Conservation (phyloP, 2,888 invertebrate species). For the Andricus curvator region DNA sequence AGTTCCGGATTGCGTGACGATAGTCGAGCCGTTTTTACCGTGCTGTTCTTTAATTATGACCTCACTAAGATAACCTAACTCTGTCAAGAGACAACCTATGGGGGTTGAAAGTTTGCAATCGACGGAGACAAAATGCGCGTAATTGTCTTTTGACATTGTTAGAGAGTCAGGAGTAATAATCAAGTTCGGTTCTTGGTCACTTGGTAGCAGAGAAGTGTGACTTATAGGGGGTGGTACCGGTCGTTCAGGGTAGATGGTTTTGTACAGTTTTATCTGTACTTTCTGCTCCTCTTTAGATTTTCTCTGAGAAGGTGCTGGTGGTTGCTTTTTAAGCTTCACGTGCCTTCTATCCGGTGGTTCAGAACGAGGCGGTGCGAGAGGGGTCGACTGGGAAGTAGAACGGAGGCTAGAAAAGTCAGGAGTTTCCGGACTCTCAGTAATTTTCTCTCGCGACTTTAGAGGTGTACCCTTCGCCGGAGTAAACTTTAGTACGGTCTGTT, state of each 20-base stretch:
- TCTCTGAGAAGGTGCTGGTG: neutral
- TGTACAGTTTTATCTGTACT: neutral
- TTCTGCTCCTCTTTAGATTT: neutral
- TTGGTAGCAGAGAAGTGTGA: no score
- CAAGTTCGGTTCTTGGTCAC: no score
- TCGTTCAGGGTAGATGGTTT: constrained; percentile 15
- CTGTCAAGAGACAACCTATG: neutral
- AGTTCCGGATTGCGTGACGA: neutral
- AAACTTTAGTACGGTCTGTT: neutral
- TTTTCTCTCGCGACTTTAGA: no score
- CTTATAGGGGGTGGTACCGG: neutral
- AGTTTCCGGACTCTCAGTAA: no score
- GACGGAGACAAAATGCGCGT: no score
- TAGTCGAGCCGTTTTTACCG: neutral
- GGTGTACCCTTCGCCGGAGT: no score
- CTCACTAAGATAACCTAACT: constrained; percentile 3
- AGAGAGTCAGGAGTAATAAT: no score
- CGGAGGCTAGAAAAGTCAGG: no score
- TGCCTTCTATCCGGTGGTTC: neutral
- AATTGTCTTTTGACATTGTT: no score
- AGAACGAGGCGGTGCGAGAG: no score
- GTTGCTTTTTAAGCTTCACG: neutral
- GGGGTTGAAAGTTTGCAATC: constrained; percentile 24
- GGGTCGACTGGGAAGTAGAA: no score
- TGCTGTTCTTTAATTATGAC: neutral